Evolutionary conservation across 2,113 vertebrate genomes (phyloP), one percentile per base, ranked within the genome.

Genomic region (Pyrgilauda ruficollis): DNA sequence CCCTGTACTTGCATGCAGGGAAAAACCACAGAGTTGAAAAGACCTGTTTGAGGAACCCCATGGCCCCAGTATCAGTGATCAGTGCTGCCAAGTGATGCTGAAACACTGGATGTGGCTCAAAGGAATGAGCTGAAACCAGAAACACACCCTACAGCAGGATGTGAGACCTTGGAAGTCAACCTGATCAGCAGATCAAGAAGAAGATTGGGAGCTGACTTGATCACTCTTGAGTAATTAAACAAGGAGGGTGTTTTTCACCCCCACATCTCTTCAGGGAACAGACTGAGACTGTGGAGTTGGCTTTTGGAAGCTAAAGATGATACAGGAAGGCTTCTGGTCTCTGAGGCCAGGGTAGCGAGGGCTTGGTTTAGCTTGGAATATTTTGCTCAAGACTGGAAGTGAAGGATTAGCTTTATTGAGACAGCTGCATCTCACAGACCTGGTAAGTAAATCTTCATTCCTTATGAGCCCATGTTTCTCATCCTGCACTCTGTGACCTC

Each of bases 41-140:
- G 69, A 78, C 31, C 31, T 10, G 2, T 70, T 9, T 41, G 62
- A 79, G n/a, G 37, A 90, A 75, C 47, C 16, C 22, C 22, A 56
- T 4, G 0, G 2, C 37, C 61, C 44, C 67, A 37, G 55, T 55
- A 44, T 59, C 1, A 0, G 55, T 19, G 27, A 70, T 41, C 75
- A 76, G 30, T 0, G 10, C 55, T 94, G 64, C 16, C 50, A 70
- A 63, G 23, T 22, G 86, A 90, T 55, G 52, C 44, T 84, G 73
- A 35, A 84, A 90, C 46, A 81, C 35, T 87, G 73, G 43, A 74
- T 49, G 47, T 53, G 44, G 76, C 76, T 84, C 52, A 61, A 78
- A 93, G 52, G 64, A 90, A 84, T 28, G 47, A 94, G 69, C 49
- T 90, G 89, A 81, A 93, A 88, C 35, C 61, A 89, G 90, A 91